Conservation (phyloP, 2,113 vertebrate genomes). For the Tragelaphus strepsiceros region DNA sequence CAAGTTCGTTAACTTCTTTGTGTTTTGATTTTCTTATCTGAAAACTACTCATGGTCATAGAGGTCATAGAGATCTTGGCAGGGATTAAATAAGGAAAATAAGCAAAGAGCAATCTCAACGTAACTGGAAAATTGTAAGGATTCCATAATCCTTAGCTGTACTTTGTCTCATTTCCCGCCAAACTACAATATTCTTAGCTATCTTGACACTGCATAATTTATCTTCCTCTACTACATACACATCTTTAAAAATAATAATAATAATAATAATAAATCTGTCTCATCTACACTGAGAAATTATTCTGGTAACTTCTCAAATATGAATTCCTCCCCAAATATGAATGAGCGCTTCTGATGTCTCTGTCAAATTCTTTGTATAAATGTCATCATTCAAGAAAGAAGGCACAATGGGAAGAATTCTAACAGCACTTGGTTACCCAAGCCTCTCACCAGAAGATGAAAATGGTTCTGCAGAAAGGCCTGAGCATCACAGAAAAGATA, state of each 20-base stretch:
- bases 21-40: background rate
- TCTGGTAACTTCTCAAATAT: background rate
- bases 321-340: background rate
- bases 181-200: background rate
- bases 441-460: background rate
- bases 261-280: background rate
- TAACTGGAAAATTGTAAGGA: background rate
- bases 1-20: background rate
- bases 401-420: background rate
- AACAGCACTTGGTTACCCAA: background rate
- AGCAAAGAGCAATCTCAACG: accelerated
- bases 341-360: background rate
- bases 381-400: background rate
- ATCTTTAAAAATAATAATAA: background rate
- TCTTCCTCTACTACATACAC: background rate
- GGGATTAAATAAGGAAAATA: background rate
- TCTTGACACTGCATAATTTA: background rate
- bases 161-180: background rate
- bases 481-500: background rate
- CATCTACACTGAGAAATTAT: background rate
- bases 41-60: background rate
- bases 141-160: background rate
- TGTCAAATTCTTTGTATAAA: background rate
- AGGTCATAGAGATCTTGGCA: background rate
- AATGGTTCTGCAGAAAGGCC: background rate